A percentile compares a stretch with the other conserved stretches of the same genome.
These are phyloP conservation scores for Struthidea cinerea DNA, from an alignment of 2,113 vertebrate genomes.

Conservation along the genomic window DNA sequence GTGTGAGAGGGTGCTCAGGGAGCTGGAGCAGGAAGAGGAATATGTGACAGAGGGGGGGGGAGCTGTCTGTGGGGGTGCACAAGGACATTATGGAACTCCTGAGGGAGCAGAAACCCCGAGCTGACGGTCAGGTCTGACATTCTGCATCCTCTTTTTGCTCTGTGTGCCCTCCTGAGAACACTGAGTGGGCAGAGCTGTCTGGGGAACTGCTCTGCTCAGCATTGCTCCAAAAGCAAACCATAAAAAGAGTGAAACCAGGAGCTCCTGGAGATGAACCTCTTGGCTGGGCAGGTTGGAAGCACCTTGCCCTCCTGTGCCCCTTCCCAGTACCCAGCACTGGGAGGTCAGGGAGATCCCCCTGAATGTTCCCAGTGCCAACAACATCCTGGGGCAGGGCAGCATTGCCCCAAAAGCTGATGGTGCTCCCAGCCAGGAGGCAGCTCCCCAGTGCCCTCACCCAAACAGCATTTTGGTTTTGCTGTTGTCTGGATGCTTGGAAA, in stretches of 20 bases:
- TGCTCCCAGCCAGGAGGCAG: background rate
- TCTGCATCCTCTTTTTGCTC: background rate
- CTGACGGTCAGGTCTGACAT: background rate
- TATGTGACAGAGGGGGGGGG: background rate
- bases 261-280: background rate
- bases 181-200: background rate
- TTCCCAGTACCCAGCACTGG: background rate
- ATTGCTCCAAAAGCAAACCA: background rate
- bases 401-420: background rate
- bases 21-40: background rate
- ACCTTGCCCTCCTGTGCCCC: background rate
- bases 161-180: background rate
- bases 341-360: background rate
- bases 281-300: background rate
- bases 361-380: background rate
- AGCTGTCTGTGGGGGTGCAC: background rate
- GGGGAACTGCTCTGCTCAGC: background rate
- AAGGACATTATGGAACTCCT: background rate
- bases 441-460: background rate
- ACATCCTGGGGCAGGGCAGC: background rate
- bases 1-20: background rate
- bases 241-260: fast-evolving
- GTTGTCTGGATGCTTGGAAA: background rate
- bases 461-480: background rate
- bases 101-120: background rate